Evolutionary conservation across 2,113 vertebrate species (phyloP), one percentile per base, ranked within the genome.

Genomic region (Telmatochromis sp.): DNA sequence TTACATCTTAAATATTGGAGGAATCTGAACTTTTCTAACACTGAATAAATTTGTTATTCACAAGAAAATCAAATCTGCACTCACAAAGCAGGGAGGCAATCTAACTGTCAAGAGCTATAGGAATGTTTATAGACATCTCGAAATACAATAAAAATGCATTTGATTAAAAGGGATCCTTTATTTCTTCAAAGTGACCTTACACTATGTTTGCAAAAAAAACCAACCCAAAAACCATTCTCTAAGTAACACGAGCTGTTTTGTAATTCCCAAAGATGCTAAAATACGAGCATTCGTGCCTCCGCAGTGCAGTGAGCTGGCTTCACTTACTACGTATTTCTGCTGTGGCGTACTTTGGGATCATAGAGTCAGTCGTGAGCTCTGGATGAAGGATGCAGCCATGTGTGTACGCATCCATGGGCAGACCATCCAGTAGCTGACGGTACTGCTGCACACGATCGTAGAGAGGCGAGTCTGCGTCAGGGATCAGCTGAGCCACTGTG

Each of bases 291-390:
- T 23, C 3, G 2, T 53, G 60, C 21, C 80, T 14, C 3, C 55
- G 6, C 26, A 57, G 13, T n/a, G 6, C 28, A 4, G 85, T 73
- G 85, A 91, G 94, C 87, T 53, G 86, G 88, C 82, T 88, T 95
- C 82, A 99, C 99, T 99, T 98, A 99, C 99, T 97, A 95, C 99
- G 98, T 96, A 99, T 99, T 97, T 99, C 99, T 83, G 98, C 97
- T 33, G 98, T 99, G 96, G 99, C 99, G 81, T 99, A 99, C 97
- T 99, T 99, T 97, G 99, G 99, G 96, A 99, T 99, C 99, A 99
- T 99, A 94, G 99, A 99, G 97, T 99, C 99, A 0, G 96, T 97
- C 95, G 99, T 99, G 96, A 99, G 98, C 95, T 99, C 99, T 0
- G 99, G 99, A 87, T 99, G 99, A 89, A 99, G 98, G 96, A 99